Conservation (phyloP, 1,140 invertebrate genomes). For the Plodia interpunctella region DNA sequence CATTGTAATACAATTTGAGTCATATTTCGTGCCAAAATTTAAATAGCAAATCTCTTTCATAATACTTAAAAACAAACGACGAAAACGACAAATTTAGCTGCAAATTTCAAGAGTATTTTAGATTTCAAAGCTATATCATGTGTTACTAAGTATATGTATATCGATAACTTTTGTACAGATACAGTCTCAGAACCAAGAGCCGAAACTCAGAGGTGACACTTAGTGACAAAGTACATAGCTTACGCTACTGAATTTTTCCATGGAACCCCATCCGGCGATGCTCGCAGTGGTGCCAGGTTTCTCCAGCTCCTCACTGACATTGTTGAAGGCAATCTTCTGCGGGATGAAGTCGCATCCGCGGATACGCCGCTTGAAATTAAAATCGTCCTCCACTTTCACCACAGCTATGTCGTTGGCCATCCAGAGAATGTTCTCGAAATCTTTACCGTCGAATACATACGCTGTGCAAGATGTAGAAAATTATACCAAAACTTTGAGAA, state of each 20-base stretch:
- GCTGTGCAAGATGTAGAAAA: conserved; percentile 35
- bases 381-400: conserved; percentile 57
- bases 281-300: conserved; percentile 45
- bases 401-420: conserved; percentile 68
- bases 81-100: too few species aligned
- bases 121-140: too few species aligned
- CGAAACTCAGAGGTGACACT: neutral
- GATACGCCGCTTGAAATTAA: conserved; percentile 54
- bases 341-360: conserved; percentile 58
- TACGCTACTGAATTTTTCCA: conserved; percentile 51
- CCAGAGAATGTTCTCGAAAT: conserved; percentile 64
- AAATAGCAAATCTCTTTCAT: too few species aligned
- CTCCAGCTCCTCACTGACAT: conserved; percentile 53
- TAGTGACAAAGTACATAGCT: conserved; percentile 8
- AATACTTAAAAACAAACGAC: too few species aligned
- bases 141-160: too few species aligned
- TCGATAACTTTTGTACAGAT: too few species aligned
- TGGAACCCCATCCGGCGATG: conserved; percentile 60
- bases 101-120: too few species aligned
- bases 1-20: too few species aligned
- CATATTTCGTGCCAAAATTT: too few species aligned
- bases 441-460: conserved; percentile 61
- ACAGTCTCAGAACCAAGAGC: too few species aligned
- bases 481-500: too few species aligned
- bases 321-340: conserved; percentile 55